phyloP scores from a whole-genome alignment of 2,113 vertebrate species.

The Phylloscopus whistleri region DNA sequence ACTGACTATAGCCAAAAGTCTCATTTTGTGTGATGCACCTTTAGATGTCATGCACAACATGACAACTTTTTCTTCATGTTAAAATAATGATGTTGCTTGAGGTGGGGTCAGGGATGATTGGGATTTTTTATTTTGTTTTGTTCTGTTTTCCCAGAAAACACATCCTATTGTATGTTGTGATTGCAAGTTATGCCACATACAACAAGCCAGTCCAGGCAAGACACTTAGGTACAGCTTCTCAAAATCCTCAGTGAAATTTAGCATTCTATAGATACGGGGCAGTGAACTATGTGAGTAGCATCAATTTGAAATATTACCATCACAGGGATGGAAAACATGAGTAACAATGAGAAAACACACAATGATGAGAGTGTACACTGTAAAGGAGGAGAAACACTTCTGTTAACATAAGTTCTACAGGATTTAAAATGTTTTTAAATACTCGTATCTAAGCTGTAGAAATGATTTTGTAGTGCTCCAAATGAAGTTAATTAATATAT shows the following conservation, averaged over 20 bases:
- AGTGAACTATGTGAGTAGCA: accelerated
- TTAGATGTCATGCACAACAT: neutral
- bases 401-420: neutral
- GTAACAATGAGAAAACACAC: neutral
- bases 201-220: neutral
- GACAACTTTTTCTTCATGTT: neutral
- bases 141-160: neutral
- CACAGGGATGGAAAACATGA: neutral
- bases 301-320: neutral
- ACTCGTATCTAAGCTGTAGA: neutral
- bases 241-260: neutral
- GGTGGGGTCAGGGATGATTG: neutral
- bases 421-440: neutral
- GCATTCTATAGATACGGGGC: neutral
- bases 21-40: neutral
- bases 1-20: neutral
- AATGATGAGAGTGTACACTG: accelerated
- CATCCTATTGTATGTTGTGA: neutral
- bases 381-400: neutral
- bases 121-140: neutral
- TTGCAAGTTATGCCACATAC: neutral
- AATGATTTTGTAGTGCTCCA: neutral
- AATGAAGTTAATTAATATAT: neutral
- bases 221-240: neutral
- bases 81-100: neutral